These are phyloP conservation scores for Endotricha flammealis DNA, from an alignment of 2,888 invertebrate genomes.

Conservation along the genomic window DNA sequence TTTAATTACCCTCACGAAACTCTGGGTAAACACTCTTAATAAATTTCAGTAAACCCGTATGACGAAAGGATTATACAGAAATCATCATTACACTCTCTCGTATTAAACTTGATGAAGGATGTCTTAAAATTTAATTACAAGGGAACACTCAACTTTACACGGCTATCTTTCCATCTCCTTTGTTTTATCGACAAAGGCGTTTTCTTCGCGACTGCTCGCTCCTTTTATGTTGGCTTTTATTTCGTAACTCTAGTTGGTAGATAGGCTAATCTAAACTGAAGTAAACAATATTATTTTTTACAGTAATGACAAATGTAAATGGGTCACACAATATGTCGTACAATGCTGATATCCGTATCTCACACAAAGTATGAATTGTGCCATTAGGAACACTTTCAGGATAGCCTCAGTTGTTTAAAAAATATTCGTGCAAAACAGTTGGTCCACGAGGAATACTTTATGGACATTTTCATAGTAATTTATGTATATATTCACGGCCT, in stretches of 20 bases:
- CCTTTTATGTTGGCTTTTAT: constrained; percentile 14
- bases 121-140: constrained; percentile 42
- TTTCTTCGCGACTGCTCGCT: constrained; percentile 24
- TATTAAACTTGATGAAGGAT: constrained; percentile 26
- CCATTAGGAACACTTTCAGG: too few relatives aligned
- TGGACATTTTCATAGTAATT: too few relatives aligned
- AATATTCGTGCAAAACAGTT: too few relatives aligned
- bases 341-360: too few relatives aligned
- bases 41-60: constrained; percentile 5
- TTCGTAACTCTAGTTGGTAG: constrained; percentile 5
- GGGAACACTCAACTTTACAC: constrained; percentile 41
- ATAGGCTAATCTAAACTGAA: constrained; percentile 4
- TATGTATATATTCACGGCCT: too few relatives aligned
- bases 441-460: too few relatives aligned
- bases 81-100: constrained; percentile 9
- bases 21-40: not conserved
- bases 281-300: too few relatives aligned
- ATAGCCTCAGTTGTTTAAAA: too few relatives aligned
- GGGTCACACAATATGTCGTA: too few relatives aligned
- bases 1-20: not conserved
- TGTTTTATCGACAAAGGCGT: constrained; percentile 36
- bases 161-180: constrained; percentile 33
- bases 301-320: too few relatives aligned
- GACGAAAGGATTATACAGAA: constrained; percentile 4
- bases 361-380: too few relatives aligned